Base-by-base conservation (phyloP, 2,888 invertebrate species). In the Euclidia mi region DNA sequence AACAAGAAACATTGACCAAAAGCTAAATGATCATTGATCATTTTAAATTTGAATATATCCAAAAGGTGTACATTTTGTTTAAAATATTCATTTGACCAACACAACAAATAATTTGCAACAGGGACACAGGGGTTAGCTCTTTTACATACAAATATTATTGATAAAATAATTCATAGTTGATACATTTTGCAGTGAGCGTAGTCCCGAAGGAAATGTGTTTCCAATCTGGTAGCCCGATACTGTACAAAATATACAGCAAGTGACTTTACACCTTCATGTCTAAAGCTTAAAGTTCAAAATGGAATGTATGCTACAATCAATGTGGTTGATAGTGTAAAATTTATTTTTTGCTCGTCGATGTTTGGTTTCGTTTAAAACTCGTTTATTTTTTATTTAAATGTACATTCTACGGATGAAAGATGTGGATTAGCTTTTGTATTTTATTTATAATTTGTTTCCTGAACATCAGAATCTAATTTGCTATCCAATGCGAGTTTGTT, bases 151-250 rank as follows among this genome's bases (percentile, higher is more conserved):
- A 37, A 18, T 35, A 35, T 18, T 37, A 37, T 15, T 37, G 37
- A 37, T 12, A 37, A 37, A 18, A 37, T 37, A 37, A 37, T 37
- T 37, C 37, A n/a, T n/a, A n/a, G n/a, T n/a, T n/a, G n/a, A n/a
- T n/a, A n/a, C n/a, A 37, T 37, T 18, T 17, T 37, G n/a, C 18
- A 37, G 6, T 35, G 37, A 37, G 37, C 15, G 1, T 10, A n/a
- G 17, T 37, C 37, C 37, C 37, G 3, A 10, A 18, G 37, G 37
- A 37, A 37, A 37, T 17, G 37, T 14, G 42, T 56, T 56, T 55
- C 50, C 58, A 62, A 62, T 66, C 66, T 62, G 49, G 37, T 44
- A 49, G 40, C 29, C 32, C 25, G 62, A 43, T 48, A 55, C 42
- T 20, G 40, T 40, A 40, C 28, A 46, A 38, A 28, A 18, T 43